Base-by-base conservation (phyloP, 2,888 invertebrate genomes). In the Globia sparganii region DNA sequence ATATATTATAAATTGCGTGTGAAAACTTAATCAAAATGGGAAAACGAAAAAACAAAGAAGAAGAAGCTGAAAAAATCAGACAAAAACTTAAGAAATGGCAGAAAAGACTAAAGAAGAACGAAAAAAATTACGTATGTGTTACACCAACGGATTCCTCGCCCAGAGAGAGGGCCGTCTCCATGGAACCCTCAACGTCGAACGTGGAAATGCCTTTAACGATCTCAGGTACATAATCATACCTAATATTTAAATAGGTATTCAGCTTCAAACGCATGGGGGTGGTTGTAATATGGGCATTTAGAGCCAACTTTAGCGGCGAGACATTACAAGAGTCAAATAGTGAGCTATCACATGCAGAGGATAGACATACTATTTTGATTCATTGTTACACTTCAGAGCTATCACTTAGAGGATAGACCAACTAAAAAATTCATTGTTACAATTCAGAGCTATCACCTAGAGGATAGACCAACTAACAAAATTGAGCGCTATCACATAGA, bases 201-300 rank as follows among this genome's bases (percentile, higher is more conserved):
- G 13, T 58, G 58, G 58, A 58, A 8, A 40, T 28, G 58, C 58
- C 58, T 25, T 58, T 28, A 6, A 28, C 6, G 28, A 58, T 58
- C 37, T 62, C 34, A 61, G 34, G 61, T 61, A 62, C 21, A 34
- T 34, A 37, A 62, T 37, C 21, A 37, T 62, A 62, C 21, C 62
- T 62, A 62, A 21, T 62, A 62, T 62, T 37, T 4, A 62, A 11
- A 62, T 28, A 58, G 28, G 34, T 37, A 37, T 37, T 58, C 6
- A 58, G 28, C 58, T 58, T 62, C 62, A 62, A 62, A 62, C 37
- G 62, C 62, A 62, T 62, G 62, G n/a, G n/a, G 62, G 62, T 62
- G 62, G 21, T 62, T 37, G 62, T 11, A 28, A 58, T 58, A 28
- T 21, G 15, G 34, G 34, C 21, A 18, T 34, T 15, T 15, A 58